Conservation (phyloP, 2,888 invertebrate species). For the Catocala nupta region DNA sequence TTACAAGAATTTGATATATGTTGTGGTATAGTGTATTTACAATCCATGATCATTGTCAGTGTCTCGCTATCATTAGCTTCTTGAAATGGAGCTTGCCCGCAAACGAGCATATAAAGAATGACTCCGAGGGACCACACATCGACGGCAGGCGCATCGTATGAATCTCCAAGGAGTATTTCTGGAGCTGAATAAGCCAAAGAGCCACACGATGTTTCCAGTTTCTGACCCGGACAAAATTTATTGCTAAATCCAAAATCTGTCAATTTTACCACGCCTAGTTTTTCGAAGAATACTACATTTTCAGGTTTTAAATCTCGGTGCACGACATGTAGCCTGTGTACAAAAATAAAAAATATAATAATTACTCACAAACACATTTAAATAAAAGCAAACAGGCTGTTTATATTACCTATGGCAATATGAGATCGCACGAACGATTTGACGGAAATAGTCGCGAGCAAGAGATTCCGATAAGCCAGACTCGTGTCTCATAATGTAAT, state of each 20-base stretch:
- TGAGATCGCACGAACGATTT: conserved; percentile 99
- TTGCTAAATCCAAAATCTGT: conserved; percentile 99
- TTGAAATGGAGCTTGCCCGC: conserved; percentile 99
- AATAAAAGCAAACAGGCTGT: conserved; percentile 4
- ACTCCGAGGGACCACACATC: conserved; percentile 99
- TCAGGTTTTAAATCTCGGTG: conserved; percentile 99
- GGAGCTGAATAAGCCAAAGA: conserved; percentile 99
- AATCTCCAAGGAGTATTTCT: conserved; percentile 99
- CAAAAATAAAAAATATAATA: conserved; percentile 5
- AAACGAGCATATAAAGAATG: conserved; percentile 99
- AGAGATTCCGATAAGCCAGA: conserved; percentile 94
- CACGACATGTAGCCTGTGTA: conserved; percentile 88
- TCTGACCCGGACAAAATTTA: conserved; percentile 97
- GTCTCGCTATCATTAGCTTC: conserved; percentile 99
- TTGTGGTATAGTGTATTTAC: conserved; percentile 97
- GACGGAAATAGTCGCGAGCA: conserved; percentile 97
- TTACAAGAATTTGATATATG: conserved; percentile 96
- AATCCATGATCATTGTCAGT: conserved; percentile 99
- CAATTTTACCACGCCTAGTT: conserved; percentile 98
- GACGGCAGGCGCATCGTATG: conserved; percentile 99
- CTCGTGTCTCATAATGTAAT: conserved; percentile 99
- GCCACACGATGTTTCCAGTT: conserved; percentile 99
- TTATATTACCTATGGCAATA: conserved; percentile 96
- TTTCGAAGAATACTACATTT: conserved; percentile 99
- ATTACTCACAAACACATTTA: not conserved